A percentile compares a stretch with the other conserved stretches of the same genome.
Conservation (phyloP, 2,797 vertebrate species). For the Cetoscarus ocellatus region DNA sequence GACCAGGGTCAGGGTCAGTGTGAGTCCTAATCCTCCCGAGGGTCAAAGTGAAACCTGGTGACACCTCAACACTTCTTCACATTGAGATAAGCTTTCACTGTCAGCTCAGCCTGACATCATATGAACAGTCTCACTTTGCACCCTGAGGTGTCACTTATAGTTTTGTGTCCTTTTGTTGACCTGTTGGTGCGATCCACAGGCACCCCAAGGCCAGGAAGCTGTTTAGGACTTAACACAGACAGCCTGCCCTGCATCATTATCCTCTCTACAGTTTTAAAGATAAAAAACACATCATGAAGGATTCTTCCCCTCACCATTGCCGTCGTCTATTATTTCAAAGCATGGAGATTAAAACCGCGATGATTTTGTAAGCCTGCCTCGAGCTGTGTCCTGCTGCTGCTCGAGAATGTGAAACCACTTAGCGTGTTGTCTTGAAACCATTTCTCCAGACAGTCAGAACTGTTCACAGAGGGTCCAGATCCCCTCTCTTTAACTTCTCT, state of each 20-base stretch:
- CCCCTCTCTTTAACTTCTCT: conserved; percentile 30
- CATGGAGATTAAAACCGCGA: conserved; percentile 58
- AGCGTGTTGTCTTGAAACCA: conserved; percentile 51
- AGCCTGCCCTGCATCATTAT: not conserved
- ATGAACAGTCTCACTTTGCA: conserved; percentile 54
- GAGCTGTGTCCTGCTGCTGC: conserved; percentile 54
- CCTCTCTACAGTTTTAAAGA: conserved; percentile 11
- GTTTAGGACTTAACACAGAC: conserved; percentile 17
- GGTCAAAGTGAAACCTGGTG: conserved; percentile 47
- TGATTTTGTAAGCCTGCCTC: conserved; percentile 49
- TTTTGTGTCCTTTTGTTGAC: conserved; percentile 50
- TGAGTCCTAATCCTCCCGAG: conserved; percentile 52
- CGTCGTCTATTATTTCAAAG: conserved; percentile 59
- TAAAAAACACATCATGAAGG: conserved; percentile 21
- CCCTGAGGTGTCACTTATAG: conserved; percentile 45
- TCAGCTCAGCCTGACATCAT: conserved; percentile 49
- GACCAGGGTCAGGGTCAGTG: conserved; percentile 56
- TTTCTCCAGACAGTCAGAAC: conserved; percentile 44
- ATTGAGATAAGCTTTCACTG: conserved; percentile 41
- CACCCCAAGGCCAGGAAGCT: conserved; percentile 18
- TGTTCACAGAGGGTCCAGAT: conserved; percentile 46
- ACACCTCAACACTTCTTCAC: conserved; percentile 28
- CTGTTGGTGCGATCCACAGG: conserved; percentile 18
- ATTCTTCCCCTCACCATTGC: conserved; percentile 24
- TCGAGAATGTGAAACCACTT: conserved; percentile 66